phyloP scores from a whole-genome alignment of 2,888 invertebrate species.

The Drosophila lacicola region DNA sequence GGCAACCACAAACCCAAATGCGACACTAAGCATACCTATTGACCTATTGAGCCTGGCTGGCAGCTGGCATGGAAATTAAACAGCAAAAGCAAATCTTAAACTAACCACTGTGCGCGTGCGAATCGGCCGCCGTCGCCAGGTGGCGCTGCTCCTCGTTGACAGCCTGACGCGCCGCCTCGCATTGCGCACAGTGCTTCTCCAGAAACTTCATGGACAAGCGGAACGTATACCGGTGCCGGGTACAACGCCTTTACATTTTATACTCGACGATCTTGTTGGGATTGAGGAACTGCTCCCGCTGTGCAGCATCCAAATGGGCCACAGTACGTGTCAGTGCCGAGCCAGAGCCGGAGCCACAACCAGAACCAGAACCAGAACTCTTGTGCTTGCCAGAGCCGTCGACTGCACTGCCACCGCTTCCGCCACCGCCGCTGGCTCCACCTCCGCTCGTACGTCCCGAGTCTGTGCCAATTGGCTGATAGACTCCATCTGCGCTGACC shows the following conservation, averaged over 20 bases:
- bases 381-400: slow-evolving; percentile 61
- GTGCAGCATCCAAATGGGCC: slow-evolving; percentile 84
- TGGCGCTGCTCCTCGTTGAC: slow-evolving; percentile 68
- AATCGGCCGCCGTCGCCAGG: slow-evolving; percentile 38
- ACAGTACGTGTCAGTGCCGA: slow-evolving; percentile 84
- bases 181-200: slow-evolving; percentile 82
- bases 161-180: slow-evolving; percentile 74
- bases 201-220: slow-evolving; percentile 84
- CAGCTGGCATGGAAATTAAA: slow-evolving; percentile 32
- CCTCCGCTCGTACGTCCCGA: slow-evolving; percentile 64
- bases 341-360: slow-evolving; percentile 48
- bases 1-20: neutral
- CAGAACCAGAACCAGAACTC: slow-evolving; percentile 59
- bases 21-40: too few relatives aligned
- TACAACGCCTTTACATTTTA: slow-evolving; percentile 85
- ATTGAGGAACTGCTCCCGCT: slow-evolving; percentile 85
- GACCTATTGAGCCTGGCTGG: neutral
- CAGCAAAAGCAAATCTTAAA: slow-evolving; percentile 59
- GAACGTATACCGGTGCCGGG: slow-evolving; percentile 84
- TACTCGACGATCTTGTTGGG: slow-evolving; percentile 85
- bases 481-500: slow-evolving; percentile 81
- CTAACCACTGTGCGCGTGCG: slow-evolving; percentile 72
- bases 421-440: slow-evolving; percentile 35
- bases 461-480: slow-evolving; percentile 76
- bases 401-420: slow-evolving; percentile 21